Conservation (phyloP, 2,888 invertebrate genomes). For the Macaria notata region DNA sequence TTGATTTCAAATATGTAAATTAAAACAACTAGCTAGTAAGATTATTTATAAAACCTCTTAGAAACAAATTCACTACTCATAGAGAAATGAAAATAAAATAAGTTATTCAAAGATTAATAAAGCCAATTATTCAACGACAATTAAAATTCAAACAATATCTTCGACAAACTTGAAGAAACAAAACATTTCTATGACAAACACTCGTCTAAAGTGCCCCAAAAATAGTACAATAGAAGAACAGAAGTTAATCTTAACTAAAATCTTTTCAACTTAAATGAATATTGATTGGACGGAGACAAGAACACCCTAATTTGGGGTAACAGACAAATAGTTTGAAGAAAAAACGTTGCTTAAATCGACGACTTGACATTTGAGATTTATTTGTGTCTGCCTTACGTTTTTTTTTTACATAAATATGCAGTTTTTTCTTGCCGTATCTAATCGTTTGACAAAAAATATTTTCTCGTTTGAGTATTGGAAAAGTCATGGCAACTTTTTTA, state of each 20-base stretch:
- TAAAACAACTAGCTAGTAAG: slow-evolving; percentile 13
- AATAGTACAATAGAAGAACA: slow-evolving; percentile 51
- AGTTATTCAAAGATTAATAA: slow-evolving; percentile 24
- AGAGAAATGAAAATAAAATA: too few relatives aligned
- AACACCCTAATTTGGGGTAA: slow-evolving; percentile 45
- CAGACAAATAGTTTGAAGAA: slow-evolving; percentile 55
- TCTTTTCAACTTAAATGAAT: slow-evolving; percentile 56
- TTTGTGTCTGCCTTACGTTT: slow-evolving; percentile 54
- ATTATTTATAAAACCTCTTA: too few relatives aligned
- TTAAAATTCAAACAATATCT: slow-evolving; percentile 59
- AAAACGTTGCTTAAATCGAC: slow-evolving; percentile 62
- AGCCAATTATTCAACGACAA: slow-evolving; percentile 45
- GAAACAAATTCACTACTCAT: too few relatives aligned
- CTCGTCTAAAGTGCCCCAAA: slow-evolving; percentile 50
- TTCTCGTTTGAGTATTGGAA: background rate
- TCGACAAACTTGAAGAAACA: slow-evolving; percentile 51
- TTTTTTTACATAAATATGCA: background rate
- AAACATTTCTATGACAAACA: slow-evolving; percentile 62
- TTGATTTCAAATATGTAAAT: slow-evolving; percentile 11
- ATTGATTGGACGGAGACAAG: slow-evolving; percentile 53
- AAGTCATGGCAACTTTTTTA: slow-evolving; percentile 3
- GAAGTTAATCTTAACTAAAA: slow-evolving; percentile 61
- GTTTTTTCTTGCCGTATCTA: too few relatives aligned
- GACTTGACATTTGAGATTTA: slow-evolving; percentile 59
- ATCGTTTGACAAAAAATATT: background rate